A percentile compares a stretch with the other conserved stretches of the same genome.
These are phyloP conservation scores for Ameiurus melas DNA, from an alignment of 2,113 vertebrate genomes.

Conservation along the genomic window DNA sequence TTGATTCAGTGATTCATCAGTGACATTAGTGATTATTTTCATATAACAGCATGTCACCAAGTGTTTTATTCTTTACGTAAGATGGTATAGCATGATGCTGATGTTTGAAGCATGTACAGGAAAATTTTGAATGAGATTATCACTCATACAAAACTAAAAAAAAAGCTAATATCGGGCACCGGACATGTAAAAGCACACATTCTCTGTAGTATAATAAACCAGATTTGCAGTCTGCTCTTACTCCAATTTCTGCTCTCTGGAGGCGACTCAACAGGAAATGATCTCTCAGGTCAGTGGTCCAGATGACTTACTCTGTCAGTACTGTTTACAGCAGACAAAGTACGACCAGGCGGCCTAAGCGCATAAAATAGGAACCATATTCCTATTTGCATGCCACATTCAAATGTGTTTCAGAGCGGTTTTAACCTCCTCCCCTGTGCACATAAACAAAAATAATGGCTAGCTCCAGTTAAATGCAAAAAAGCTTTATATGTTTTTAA, in stretches of 20 bases:
- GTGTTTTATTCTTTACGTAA: background rate
- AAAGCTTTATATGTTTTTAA: background rate
- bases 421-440: background rate
- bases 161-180: background rate
- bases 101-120: background rate
- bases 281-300: constrained; percentile 1
- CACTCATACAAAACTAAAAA: background rate
- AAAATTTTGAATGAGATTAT: background rate
- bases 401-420: background rate
- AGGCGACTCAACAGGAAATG: constrained; percentile 19
- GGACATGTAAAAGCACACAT: too few species aligned
- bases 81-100: background rate
- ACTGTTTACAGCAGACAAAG: background rate
- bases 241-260: background rate
- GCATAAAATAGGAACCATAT: background rate
- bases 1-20: too few species aligned
- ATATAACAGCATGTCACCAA: background rate
- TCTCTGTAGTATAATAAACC: background rate
- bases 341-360: background rate
- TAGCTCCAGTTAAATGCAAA: background rate
- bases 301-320: constrained; percentile 16
- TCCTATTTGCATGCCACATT: constrained; percentile 10
- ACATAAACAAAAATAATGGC: background rate
- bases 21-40: too few species aligned
- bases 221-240: background rate